Percentiles rank a stretch among this genome's conserved stretches.
Evolutionary conservation across 2,113 vertebrate genomes (phyloP).

Genomic region (Notarius lentiginosus): DNA sequence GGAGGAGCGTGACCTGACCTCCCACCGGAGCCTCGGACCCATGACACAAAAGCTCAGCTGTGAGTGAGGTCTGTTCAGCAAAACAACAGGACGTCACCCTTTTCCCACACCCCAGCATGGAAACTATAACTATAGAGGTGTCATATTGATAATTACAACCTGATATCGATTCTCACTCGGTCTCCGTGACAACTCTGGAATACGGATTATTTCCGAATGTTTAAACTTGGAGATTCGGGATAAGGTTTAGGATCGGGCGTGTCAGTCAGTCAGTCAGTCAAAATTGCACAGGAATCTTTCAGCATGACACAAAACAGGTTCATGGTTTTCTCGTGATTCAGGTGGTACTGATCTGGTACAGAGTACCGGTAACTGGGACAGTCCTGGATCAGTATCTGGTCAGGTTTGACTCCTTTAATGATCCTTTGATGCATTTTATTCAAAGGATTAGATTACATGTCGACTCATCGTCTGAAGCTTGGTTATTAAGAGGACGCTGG

Average conservation of each 20-base stretch:
- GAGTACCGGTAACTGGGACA: background rate
- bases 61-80: conserved; percentile 27
- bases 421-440: background rate
- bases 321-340: background rate
- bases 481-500: background rate
- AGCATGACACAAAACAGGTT: background rate
- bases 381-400: background rate
- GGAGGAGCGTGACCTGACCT: conserved; percentile 25
- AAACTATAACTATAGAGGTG: too few relatives aligned
- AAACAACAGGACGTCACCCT: background rate
- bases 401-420: background rate
- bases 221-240: background rate
- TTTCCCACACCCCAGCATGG: conserved; percentile 4
- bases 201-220: background rate
- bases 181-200: background rate
- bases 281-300: background rate
- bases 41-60: conserved; percentile 34
- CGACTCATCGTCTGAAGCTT: background rate
- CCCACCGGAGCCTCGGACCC: conserved; percentile 16
- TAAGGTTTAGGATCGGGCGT: too few relatives aligned
- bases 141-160: background rate
- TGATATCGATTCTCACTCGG: background rate
- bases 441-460: background rate
- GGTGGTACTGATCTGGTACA: background rate
- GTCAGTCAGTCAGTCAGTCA: background rate